Evolutionary conservation across 2,113 vertebrate species (phyloP).

Genomic region (Grallaria varia): DNA sequence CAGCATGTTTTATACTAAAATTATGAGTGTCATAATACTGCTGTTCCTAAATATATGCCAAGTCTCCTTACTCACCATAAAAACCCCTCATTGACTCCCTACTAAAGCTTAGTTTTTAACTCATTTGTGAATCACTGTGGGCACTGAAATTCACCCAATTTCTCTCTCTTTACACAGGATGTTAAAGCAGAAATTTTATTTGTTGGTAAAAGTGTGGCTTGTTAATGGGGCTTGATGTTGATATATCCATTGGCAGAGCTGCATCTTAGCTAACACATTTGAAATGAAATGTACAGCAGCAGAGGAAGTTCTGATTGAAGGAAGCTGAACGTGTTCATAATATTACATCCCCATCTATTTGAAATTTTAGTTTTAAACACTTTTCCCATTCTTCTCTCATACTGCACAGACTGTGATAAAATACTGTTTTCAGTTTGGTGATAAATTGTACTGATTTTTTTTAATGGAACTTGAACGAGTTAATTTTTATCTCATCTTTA

Average conservation of each 20-base stretch:
- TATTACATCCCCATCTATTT: background rate
- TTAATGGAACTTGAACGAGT: background rate
- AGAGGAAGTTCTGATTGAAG: constrained; percentile 4
- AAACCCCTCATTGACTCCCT: background rate
- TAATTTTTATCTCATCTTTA: background rate
- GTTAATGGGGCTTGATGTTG: constrained; percentile 24
- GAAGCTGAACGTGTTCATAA: background rate
- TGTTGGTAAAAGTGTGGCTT: constrained; percentile 9
- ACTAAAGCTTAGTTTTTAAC: background rate
- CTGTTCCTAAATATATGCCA: background rate
- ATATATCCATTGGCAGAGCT: background rate
- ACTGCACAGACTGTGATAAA: background rate
- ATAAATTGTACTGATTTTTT: background rate
- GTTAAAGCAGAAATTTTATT: constrained; percentile 23
- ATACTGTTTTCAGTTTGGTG: background rate
- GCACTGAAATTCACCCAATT: background rate
- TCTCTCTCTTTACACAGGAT: background rate
- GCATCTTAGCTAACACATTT: background rate
- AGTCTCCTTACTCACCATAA: background rate
- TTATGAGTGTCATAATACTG: background rate
- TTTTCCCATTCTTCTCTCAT: background rate
- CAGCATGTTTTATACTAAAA: background rate
- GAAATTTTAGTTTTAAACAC: background rate
- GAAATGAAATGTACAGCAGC: background rate
- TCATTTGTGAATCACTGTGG: background rate